phyloP scores from a whole-genome alignment of 2,888 invertebrate species.

The Autographa pulchrina region DNA sequence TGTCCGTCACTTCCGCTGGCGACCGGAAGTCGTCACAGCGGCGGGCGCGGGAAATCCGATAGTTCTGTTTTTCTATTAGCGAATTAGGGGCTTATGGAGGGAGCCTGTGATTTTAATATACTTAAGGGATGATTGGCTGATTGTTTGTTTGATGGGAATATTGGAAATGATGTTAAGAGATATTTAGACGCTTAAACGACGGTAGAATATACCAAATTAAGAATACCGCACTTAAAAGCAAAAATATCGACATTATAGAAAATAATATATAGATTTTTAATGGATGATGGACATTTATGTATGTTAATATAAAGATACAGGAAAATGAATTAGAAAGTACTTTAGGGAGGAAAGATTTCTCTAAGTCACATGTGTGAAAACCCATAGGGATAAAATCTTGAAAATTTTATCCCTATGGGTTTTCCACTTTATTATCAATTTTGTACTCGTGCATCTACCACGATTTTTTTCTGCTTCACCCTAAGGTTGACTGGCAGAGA shows the following conservation, averaged over 20 bases:
- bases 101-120: constrained; percentile 73
- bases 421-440: too few species aligned
- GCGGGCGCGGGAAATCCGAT: constrained; percentile 81
- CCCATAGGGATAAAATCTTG: not conserved
- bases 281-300: too few species aligned
- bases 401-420: too few species aligned
- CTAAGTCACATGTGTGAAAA: not conserved
- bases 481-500: too few species aligned
- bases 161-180: constrained; percentile 16
- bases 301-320: not conserved
- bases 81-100: constrained; percentile 81
- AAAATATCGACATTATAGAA: too few species aligned
- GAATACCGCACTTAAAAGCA: not conserved
- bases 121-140: constrained; percentile 57
- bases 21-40: constrained; percentile 82
- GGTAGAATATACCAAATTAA: too few species aligned
- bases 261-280: too few species aligned
- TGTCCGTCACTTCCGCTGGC: constrained; percentile 72
- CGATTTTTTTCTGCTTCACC: too few species aligned
- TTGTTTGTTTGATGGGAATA: constrained; percentile 50
- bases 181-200: not conserved
- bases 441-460: too few species aligned
- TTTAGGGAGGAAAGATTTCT: not conserved
- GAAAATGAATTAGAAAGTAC: not conserved
- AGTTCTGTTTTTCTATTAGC: constrained; percentile 85